Base-by-base conservation (phyloP, 2,797 vertebrate species). In the Manis pentadactyla region DNA sequence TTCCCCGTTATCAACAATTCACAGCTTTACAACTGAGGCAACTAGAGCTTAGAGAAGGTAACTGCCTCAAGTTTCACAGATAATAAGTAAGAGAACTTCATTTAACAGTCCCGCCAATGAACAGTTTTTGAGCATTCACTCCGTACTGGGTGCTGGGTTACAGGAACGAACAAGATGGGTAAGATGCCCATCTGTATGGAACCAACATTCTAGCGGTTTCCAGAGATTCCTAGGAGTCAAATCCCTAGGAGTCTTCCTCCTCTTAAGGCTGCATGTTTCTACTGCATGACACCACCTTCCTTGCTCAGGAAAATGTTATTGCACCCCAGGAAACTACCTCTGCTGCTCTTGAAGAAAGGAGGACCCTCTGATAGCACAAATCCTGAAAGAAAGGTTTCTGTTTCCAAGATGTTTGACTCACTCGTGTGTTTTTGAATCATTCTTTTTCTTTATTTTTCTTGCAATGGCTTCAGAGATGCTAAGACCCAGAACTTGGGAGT, bases 381-480 rank as follows among this genome's bases (percentile, higher is more conserved):
- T 97, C 95, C 94, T 87, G 90, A 97, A 95, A 96, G 96, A 97
- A 86, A 53, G 95, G 82, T 85, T 66, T 46, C 46, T 89, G 98
- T 95, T 97, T 96, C 96, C 97, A 92, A 77, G 85, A 95, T 88
- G 93, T 87, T 97, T 97, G 97, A 97, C 96, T 97, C 94, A 93
- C 75, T 88, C 87, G 87, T 95, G 82, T 90, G 93, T 86, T 95
- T 9, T 51, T 97, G 91, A 94, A 96, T 61, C 37, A 89, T 97
- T 96, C 96, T 93, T 97, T 97, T 97, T 97, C 90, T 97, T 97
- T 96, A 87, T 97, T 97, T 94, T 93, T 98, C 90, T 97, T 98
- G 90, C 93, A 90, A 90, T 74, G 82, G 84, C 25, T 27, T 53
- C 57, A 7, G 51, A n/a, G 15, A 63, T 81, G 15, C 7, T 29